phyloP scores from a whole-genome alignment of 2,797 vertebrate species.

The Microctenopoma steveboyesi region DNA sequence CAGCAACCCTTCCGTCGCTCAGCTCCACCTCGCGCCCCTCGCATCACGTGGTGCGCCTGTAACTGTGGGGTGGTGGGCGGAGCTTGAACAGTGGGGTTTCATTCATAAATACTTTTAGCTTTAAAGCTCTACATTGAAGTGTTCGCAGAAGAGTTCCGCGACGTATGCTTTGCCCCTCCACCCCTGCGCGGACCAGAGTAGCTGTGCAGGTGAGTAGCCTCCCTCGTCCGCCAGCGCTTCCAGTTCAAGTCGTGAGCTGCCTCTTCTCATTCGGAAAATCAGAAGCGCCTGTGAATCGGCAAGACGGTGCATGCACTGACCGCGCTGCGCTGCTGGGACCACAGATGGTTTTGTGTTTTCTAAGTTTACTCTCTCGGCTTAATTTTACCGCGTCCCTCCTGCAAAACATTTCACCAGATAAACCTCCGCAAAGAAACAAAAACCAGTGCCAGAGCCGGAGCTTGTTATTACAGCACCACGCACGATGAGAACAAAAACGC shows the following conservation, averaged over 20 bases:
- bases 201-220: conserved; percentile 80
- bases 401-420: background rate
- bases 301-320: conserved; percentile 22
- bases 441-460: conserved; percentile 21
- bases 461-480: conserved; percentile 10
- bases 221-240: conserved; percentile 45
- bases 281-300: conserved; percentile 27
- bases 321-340: background rate
- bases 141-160: conserved; percentile 64
- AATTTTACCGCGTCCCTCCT: conserved; percentile 6
- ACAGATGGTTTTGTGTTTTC: background rate
- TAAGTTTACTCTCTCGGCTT: conserved; percentile 5
- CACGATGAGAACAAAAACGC: conserved; percentile 8
- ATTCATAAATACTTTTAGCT: conserved; percentile 92
- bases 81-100: conserved; percentile 80
- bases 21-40: conserved; percentile 51
- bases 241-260: conserved; percentile 31
- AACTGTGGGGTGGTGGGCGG: conserved; percentile 81
- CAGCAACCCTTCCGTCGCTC: conserved; percentile 38
- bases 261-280: conserved; percentile 38
- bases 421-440: conserved; percentile 28
- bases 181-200: conserved; percentile 72
- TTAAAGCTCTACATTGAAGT: conserved; percentile 81
- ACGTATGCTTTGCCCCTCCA: conserved; percentile 53
- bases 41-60: conserved; percentile 79